Evolutionary conservation across 1,140 invertebrate species (phyloP), one percentile per base, ranked within the genome.

Genomic region (Ceratoteleas bidentatus): DNA sequence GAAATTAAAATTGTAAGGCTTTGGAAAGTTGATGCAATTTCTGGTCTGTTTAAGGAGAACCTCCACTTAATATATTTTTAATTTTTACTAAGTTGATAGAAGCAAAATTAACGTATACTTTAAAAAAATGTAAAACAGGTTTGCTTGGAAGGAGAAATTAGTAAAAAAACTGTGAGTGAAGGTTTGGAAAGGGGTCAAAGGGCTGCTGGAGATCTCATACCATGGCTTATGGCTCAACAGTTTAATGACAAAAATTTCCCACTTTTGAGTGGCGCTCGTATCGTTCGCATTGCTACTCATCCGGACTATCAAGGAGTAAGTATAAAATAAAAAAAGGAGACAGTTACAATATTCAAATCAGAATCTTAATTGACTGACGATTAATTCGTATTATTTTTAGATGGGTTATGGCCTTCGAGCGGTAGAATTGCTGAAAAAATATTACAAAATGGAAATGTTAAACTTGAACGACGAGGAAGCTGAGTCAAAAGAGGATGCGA

Each of bases 141-240:
- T 62, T 98, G 98, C 84, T 92, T 99, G 33, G 99, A 99, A 93
- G 99, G 99, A 11, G 94, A 98, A 89, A 95, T 99, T 15, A 97
- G 96, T 0, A 96, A 96, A 83, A 92, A 93, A 62, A 95, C 94
- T 2, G 95, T 99, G 34, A 93, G 92, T 3, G 95, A 96, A 85
- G 96, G 95, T 56, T 91, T 99, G 56, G 94, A 95, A 0, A 93
- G 96, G 79, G 98, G 98, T 3, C 96, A 96, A 84, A 94, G 97
- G 87, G 97, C 98, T 8, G 95, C 97, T 6, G 99, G 99, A 5
- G 99, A 99, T 93, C 92, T 99, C 8, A 99, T 99, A 84, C 99
- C 99, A 0, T 99, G 99, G 99, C 99, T 98, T 24, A 93, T 99
- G 0, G 96, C 97, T 5, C 98, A 99, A 88, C 98, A 99, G 88